Evolutionary conservation across 2,888 invertebrate genomes (phyloP), one percentile per base, ranked within the genome.

Genomic region (Acleris holmiana): DNA sequence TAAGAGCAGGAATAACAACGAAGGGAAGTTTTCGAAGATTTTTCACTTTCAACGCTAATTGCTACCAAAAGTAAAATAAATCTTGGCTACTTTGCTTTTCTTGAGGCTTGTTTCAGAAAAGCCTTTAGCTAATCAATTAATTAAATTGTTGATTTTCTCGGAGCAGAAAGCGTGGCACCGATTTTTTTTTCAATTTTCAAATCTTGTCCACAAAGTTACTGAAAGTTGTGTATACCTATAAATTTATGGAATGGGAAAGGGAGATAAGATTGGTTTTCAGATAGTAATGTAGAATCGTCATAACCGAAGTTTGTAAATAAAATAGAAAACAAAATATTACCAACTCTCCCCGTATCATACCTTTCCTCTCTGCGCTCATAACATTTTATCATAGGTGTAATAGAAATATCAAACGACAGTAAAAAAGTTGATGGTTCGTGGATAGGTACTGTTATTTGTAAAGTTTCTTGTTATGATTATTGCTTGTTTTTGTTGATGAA

Each of bases 381-480:
- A 90, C 88, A 91, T 90, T 89, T 85, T 83, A 90, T 92, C 91
- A 91, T 90, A 91, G 88, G 91, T 91, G 89, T 87, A 91, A 88
- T 89, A 82, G 82, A 85, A 86, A 88, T 85, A 85, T 82, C 82
- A 79, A 77, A 74, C 69, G 84, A 83, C 79, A 85, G 84, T 91
- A 91, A 91, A 90, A 35, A 91, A 88, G 79, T 87, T 86, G 71
- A 61, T 73, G 73, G 75, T 76, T 73, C 73, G 72, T 76, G 71
- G 76, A 65, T 75, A n/a, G n/a, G n/a, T n/a, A 79, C 77, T 75
- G 82, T 85, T 87, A 84, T 86, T 78, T 78, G 75, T 75, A 71
- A 87, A 89, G 79, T 87, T 89, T 76, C 73, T 55, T 73, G 74
- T 81, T 82, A 82, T 79, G 80, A 77, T 80, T 81, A 80, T 85